phyloP scores from a whole-genome alignment of 2,797 vertebrate species.

The Rhinoraja longicauda region DNA sequence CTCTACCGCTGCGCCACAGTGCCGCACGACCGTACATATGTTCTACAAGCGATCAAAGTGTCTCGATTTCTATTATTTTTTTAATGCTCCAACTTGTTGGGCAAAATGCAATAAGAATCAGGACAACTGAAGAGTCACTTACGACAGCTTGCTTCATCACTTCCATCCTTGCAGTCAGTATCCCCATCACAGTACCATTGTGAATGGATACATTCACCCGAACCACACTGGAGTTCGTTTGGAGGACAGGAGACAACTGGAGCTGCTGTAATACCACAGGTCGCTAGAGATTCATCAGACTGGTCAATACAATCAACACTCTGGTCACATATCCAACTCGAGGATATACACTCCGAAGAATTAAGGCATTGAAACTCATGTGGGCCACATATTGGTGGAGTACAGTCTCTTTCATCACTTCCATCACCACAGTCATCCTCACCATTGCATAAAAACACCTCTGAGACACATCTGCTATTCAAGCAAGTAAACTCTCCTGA shows the following conservation, averaged over 20 bases:
- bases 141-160: slow-evolving; percentile 93
- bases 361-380: slow-evolving; percentile 86
- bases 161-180: slow-evolving; percentile 88
- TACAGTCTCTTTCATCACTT: slow-evolving; percentile 79
- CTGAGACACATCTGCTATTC: slow-evolving; percentile 83
- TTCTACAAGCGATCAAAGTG: not conserved
- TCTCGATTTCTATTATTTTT: not conserved
- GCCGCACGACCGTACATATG: not conserved
- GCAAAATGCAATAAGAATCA: not conserved
- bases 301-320: slow-evolving; percentile 89
- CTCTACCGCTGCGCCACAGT: too few relatives aligned
- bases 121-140: slow-evolving; percentile 53
- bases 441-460: slow-evolving; percentile 84
- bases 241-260: slow-evolving; percentile 69
- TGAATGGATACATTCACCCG: slow-evolving; percentile 89
- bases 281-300: slow-evolving; percentile 80
- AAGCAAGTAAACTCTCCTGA: slow-evolving; percentile 87
- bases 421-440: slow-evolving; percentile 89
- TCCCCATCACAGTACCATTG: slow-evolving; percentile 96
- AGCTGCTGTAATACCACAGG: slow-evolving; percentile 75
- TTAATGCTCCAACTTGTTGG: not conserved
- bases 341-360: slow-evolving; percentile 74
- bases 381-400: slow-evolving; percentile 72
- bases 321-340: slow-evolving; percentile 87
- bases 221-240: slow-evolving; percentile 78